Evolutionary conservation across 2,888 invertebrate genomes (phyloP).

Genomic region (Serripes groenlandicus): DNA sequence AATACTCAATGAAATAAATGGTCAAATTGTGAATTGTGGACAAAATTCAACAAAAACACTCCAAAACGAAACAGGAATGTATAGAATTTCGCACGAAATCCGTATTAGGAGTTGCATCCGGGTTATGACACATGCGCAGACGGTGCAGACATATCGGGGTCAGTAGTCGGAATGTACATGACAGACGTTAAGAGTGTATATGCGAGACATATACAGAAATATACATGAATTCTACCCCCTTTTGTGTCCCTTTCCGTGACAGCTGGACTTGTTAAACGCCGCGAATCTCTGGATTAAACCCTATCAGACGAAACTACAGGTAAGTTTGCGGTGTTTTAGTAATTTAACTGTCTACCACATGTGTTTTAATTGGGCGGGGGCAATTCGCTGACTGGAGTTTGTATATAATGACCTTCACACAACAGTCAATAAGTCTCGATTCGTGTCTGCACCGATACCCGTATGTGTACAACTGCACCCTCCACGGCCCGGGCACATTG

Average conservation of each 20-base stretch:
- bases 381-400: slow-evolving; percentile 1
- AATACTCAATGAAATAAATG: too few species aligned
- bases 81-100: slow-evolving; percentile 6
- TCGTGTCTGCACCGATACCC: not conserved
- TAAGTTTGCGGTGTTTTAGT: not conserved
- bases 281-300: slow-evolving; percentile 20
- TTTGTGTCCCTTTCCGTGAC: slow-evolving; percentile 53
- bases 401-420: slow-evolving; percentile 63
- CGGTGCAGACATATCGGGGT: slow-evolving; percentile 44
- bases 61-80: not conserved
- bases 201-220: slow-evolving; percentile 69
- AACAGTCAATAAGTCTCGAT: slow-evolving; percentile 46
- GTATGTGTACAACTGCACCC: too few species aligned
- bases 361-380: slow-evolving; percentile 53
- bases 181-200: slow-evolving; percentile 51
- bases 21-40: too few species aligned
- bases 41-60: not conserved
- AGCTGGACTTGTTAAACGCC: slow-evolving; percentile 17
- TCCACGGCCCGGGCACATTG: too few species aligned
- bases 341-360: slow-evolving; percentile 19
- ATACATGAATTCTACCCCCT: slow-evolving; percentile 68
- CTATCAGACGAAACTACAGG: slow-evolving; percentile 10
- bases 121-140: slow-evolving; percentile 59
- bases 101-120: slow-evolving; percentile 47
- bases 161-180: slow-evolving; percentile 67